phyloP scores from a whole-genome alignment of 2,113 vertebrate species.

The Cisticola juncidis region DNA sequence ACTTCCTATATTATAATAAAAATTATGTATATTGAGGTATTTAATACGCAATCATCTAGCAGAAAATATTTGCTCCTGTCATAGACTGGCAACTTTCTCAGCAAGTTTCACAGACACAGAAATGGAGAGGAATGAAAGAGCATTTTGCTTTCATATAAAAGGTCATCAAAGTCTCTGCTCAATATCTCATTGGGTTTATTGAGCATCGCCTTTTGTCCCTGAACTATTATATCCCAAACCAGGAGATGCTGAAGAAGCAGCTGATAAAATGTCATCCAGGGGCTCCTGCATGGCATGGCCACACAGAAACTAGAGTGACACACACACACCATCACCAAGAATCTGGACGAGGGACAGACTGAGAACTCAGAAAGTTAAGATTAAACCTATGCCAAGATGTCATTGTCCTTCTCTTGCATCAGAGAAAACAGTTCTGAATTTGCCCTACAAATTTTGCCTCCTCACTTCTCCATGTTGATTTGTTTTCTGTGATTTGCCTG shows the following conservation, averaged over 20 bases:
- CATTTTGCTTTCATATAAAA: background rate
- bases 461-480: background rate
- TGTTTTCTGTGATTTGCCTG: background rate
- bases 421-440: background rate
- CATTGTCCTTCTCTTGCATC: background rate
- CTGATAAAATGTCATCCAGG: background rate
- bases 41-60: background rate
- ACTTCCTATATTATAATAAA: background rate
- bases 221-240: background rate
- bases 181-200: background rate
- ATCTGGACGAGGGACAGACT: background rate
- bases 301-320: background rate
- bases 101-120: background rate
- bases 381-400: background rate
- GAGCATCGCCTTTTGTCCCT: background rate
- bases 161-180: background rate
- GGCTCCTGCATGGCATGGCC: background rate
- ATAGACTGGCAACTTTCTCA: background rate
- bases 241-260: background rate
- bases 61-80: background rate
- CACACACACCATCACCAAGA: background rate
- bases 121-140: background rate
- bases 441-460: background rate
- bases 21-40: conserved; percentile 1
- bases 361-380: background rate